Base-by-base conservation (phyloP, 1,140 invertebrate species). In the Eufriesea mexicana region DNA sequence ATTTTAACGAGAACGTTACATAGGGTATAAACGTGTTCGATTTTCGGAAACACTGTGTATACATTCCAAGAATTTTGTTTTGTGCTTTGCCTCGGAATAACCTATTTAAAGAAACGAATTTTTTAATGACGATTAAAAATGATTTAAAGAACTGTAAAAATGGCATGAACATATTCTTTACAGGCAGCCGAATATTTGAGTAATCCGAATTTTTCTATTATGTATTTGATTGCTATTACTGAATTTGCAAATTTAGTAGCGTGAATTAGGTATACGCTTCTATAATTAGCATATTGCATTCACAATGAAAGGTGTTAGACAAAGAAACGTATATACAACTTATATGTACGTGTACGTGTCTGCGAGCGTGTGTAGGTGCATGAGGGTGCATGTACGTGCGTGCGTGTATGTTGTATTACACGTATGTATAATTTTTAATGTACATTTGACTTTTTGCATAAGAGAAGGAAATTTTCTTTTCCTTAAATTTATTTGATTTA, bases 21-120 rank as follows among this genome's bases (percentile, higher is more conserved):
- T 64, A 49, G 47, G 20, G 42, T 35, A 77, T 28, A 67, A 66
- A 51, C 61, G 18, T 67, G 49, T 77, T 67, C 49, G 49, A 45
- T 77, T 67, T 67, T 67, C 61, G 54, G 12, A 66, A 54, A 51
- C 28, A 16, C 23, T 42, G 42, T 25, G 25, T 42, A n/a, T 12
- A 54, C 47, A 51, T 64, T 51, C 47, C 45, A 49, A 71, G 51
- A 12, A 35, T 9, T 45, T 25, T 18, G 18, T 75, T 72, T 75
- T 23, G 14, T 28, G 28, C 18, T 28, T 28, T 25, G 12, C 4
- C 28, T 28, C 28, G 20, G 20, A 18, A n/a, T 35, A 62, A 62
- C 18, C 25, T 49, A 62, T 28, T 20, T 6, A 1, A 35, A 35
- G 35, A 35, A 35, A 35, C 35, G 35, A 35, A 35, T 35, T 62